Base-by-base conservation (phyloP, 2,113 vertebrate genomes). In the Grus americana region DNA sequence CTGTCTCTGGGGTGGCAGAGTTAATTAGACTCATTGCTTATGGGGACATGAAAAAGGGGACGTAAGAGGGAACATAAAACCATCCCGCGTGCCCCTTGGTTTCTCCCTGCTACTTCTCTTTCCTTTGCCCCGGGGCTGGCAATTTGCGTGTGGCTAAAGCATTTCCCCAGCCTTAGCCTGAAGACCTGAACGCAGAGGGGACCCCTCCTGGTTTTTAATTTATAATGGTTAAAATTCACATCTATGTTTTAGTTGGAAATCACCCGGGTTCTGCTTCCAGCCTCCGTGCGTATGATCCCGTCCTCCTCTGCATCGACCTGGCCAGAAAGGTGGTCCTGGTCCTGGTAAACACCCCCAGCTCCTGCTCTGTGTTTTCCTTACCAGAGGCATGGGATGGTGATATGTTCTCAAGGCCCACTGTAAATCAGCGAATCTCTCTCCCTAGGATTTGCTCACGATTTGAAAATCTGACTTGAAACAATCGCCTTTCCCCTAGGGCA, bases 401-500 rank as follows among this genome's bases (percentile, higher is more conserved):
- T 71, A 80, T 1, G 63, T 96, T 90, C 93, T 93, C 80, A 61
- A 81, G 78, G 58, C 38, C 83, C 76, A 13, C 91, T 68, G 92
- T 91, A 96, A 97, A 97, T 97, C 93, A 95, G 76, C 5, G 5
- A 91, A 96, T 89, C 80, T 95, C 95, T 87, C 93, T 96, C 93
- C 70, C 86, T 93, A 91, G 93, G 93, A 95, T 96, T 96, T 92
- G 95, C 88, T 96, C 92, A 88, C n/a, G 15, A 96, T 63, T 96
- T 97, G 97, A 93, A 96, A 97, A 96, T 95, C 95, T 94, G 94
- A 94, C 95, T 97, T 95, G 91, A 97, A 96, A 96, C 93, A 96
- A 91, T 92, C 12, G 2, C 61, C 88, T 97, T 95, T 91, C 70
- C 97, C 93, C 93, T 40, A 92, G 92, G 76, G 97, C 83, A 75